Percentiles rank a stretch among this genome's conserved stretches.
These are phyloP conservation scores for Hafferia zeledoni DNA, from an alignment of 2,797 vertebrate species.

Conservation along the genomic window DNA sequence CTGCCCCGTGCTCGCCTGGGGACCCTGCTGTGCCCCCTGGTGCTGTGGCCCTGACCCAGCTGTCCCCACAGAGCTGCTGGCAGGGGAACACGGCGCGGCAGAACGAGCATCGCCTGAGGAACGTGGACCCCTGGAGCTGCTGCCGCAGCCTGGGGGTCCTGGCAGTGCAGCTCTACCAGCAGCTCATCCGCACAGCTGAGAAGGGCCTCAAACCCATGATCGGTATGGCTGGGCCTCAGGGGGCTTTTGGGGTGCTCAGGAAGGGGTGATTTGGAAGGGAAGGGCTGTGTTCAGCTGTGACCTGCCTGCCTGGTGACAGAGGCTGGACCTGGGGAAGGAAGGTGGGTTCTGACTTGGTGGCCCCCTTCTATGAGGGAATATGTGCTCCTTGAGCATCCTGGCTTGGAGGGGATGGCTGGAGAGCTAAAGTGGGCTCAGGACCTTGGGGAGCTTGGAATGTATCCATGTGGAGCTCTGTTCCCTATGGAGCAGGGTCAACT, in stretches of 20 bases:
- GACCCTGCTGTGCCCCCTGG: no score
- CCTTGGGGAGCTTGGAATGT: not conserved
- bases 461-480: not conserved
- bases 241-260: rapidly evolving
- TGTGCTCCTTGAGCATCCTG: not conserved
- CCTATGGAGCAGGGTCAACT: no score
- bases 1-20: rapidly evolving
- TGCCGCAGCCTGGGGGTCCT: constrained; percentile 74
- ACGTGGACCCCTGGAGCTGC: constrained; percentile 66
- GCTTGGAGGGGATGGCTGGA: not conserved
- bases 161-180: constrained; percentile 85
- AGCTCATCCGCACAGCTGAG: constrained; percentile 79
- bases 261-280: not conserved
- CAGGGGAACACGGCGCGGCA: not conserved
- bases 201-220: constrained; percentile 78
- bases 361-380: rapidly evolving
- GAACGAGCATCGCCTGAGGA: constrained; percentile 60
- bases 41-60: not conserved
- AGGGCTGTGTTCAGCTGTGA: rapidly evolving
- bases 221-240: constrained; percentile 9
- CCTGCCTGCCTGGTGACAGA: not conserved
- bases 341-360: not conserved
- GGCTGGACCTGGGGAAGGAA: not conserved
- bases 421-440: not conserved
- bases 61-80: not conserved